Percentiles rank a stretch among this genome's conserved stretches.
Evolutionary conservation across 2,888 invertebrate species (phyloP).

Genomic region (Galeopsomyia nigrocyanea): DNA sequence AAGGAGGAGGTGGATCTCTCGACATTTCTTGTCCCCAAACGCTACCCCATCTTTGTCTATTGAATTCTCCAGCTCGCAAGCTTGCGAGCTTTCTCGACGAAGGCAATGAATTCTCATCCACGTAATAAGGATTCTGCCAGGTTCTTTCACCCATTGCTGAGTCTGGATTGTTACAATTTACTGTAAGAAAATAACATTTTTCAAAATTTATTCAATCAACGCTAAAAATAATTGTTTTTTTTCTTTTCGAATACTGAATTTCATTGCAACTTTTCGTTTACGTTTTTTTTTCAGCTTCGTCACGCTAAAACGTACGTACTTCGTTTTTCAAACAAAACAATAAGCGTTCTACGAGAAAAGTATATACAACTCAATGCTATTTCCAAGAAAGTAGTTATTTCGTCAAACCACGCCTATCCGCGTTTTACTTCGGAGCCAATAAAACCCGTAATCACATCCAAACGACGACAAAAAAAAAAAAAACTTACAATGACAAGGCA

Average conservation of each 20-base stretch:
- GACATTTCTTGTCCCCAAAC: constrained; percentile 60
- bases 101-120: constrained; percentile 59
- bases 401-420: not conserved
- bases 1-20: constrained; percentile 63
- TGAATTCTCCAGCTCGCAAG: constrained; percentile 57
- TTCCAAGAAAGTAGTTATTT: too few relatives aligned
- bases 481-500: constrained; percentile 39
- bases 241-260: too few relatives aligned
- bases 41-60: constrained; percentile 64
- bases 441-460: not conserved
- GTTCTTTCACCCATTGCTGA: constrained; percentile 57
- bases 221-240: too few relatives aligned
- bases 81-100: constrained; percentile 58
- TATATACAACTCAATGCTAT: too few relatives aligned
- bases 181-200: constrained; percentile 1
- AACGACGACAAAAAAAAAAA: not conserved
- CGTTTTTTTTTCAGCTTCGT: too few relatives aligned
- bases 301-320: too few relatives aligned
- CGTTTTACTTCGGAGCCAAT: not conserved
- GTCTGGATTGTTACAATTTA: constrained; percentile 42
- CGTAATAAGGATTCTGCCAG: constrained; percentile 63
- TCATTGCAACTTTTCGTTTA: too few relatives aligned
- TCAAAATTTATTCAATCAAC: too few relatives aligned
- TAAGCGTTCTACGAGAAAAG: too few relatives aligned
- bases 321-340: too few relatives aligned